phyloP scores from a whole-genome alignment of 1,140 invertebrate species.

The Nebria ingens region DNA sequence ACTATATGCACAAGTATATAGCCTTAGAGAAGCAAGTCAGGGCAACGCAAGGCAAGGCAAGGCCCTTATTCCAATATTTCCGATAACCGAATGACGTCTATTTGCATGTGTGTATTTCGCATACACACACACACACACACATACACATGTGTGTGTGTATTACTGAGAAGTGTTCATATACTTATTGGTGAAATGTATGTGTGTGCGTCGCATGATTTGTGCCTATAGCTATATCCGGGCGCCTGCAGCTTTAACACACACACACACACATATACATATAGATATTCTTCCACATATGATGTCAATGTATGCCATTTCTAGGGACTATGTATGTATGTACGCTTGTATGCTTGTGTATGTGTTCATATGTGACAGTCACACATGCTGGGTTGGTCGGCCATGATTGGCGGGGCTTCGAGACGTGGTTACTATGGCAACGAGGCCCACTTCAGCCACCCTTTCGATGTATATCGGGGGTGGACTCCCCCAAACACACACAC shows the following conservation, averaged over 20 bases:
- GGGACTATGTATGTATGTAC: background rate
- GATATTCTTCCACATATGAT: no score
- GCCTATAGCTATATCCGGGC: background rate
- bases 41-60: no score
- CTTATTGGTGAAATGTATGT: background rate
- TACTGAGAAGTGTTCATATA: background rate
- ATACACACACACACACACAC: background rate
- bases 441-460: slow-evolving; percentile 15
- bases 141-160: background rate
- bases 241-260: background rate
- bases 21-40: no score
- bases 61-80: slow-evolving; percentile 6
- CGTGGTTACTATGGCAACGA: slow-evolving; percentile 20
- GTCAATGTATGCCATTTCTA: no score
- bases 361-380: slow-evolving; percentile 6
- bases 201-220: background rate
- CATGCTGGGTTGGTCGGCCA: slow-evolving; percentile 10
- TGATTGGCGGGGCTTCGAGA: slow-evolving; percentile 25
- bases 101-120: no score
- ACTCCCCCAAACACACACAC: slow-evolving; percentile 15
- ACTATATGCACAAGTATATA: no score
- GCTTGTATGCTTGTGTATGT: background rate
- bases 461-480: slow-evolving; percentile 10
- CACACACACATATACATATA: background rate
- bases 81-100: slow-evolving; percentile 5